Conservation (phyloP, 2,797 vertebrate species). For the Sebastes itinus region DNA sequence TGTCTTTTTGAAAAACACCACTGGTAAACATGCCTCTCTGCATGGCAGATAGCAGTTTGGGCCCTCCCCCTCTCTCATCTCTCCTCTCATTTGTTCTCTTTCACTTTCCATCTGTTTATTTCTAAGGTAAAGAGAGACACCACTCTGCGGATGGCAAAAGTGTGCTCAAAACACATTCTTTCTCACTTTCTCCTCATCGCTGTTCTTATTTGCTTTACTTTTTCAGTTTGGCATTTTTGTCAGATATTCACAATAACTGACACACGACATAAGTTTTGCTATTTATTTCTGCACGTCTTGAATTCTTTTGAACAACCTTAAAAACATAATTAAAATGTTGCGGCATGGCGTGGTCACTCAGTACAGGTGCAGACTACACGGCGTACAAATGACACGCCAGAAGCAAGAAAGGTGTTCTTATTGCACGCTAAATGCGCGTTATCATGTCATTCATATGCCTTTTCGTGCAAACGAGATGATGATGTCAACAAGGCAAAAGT, state of each 20-base stretch:
- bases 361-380: too few relatives aligned
- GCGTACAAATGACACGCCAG: too few relatives aligned
- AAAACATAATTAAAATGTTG: neutral
- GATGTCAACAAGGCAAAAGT: neutral
- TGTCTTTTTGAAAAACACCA: slow-evolving; percentile 72
- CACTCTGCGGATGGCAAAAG: slow-evolving; percentile 40
- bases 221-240: neutral
- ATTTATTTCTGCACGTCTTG: neutral
- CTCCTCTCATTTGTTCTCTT: slow-evolving; percentile 52
- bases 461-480: neutral
- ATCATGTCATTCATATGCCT: too few relatives aligned
- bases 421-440: too few relatives aligned
- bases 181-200: neutral
- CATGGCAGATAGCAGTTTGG: slow-evolving; percentile 68
- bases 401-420: too few relatives aligned
- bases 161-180: neutral
- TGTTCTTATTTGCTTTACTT: neutral
- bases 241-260: neutral
- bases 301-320: neutral
- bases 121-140: slow-evolving; percentile 43
- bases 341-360: too few relatives aligned
- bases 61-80: slow-evolving; percentile 33
- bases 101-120: slow-evolving; percentile 64
- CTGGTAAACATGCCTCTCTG: slow-evolving; percentile 69
- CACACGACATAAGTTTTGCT: neutral